Base-by-base conservation (phyloP, 2,113 vertebrate genomes). In the Lagopus muta region DNA sequence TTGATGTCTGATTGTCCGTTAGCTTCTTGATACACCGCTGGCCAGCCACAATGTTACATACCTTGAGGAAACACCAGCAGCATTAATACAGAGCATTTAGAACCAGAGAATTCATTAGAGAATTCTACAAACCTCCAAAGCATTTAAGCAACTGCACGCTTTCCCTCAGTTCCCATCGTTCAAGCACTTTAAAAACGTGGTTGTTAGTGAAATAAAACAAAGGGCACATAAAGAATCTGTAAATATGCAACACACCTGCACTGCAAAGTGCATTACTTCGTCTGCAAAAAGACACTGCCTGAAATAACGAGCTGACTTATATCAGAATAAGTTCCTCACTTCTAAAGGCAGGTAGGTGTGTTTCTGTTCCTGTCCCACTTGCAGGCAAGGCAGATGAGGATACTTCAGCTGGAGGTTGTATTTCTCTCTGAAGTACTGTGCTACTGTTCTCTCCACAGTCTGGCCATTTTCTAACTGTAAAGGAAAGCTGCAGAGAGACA, bases 341-440 rank as follows among this genome's bases (percentile, higher is more conserved):
- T 99, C 99, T 95, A 99, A 98, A 89, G 99, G 99, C 96, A 99
- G 98, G 97, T 99, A 99, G 95, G 99, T 99, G 97, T 99, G 99
- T 96, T 99, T 99, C 97, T 99, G 99, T 91, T 99, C 99, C 95
- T 99, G 99, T 92, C 99, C 99, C 97, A 99, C 99, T 98, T 99
- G 99, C 60, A 99, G 98, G 97, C 99, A 99, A 96, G 99, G 99
- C 89, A 99, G 98, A 93, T 99, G 99, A 73, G 99, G 99, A 92
- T 99, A 99, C 86, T 99, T 99, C 84, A 99, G 98, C 97, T 99
- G 99, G 95, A 99, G 98, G 98, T 97, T 99, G 97, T 99, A 99
- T 95, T 99, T 99, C 97, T 99, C 99, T 98, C 99, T 98, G 98
- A 99, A 99, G 97, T 99, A 99, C 97, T 99, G 99, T 78, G 99